phyloP scores from a whole-genome alignment of 2,113 vertebrate genomes.

The Eurystomus gularis region DNA sequence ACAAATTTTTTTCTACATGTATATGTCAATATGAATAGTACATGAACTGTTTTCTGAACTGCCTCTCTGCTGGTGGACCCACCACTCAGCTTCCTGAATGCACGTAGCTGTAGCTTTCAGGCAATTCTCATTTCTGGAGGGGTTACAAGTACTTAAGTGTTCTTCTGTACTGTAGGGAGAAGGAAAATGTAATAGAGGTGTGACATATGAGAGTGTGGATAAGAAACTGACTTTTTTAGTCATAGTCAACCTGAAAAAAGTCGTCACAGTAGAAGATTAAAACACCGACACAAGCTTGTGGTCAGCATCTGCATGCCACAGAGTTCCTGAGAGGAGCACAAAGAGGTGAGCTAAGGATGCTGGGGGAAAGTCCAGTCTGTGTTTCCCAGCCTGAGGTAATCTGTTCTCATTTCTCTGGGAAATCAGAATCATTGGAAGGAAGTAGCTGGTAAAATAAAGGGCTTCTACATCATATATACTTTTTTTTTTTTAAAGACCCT shows the following conservation, averaged over 20 bases:
- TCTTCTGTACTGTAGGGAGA: not conserved
- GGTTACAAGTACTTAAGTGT: not conserved
- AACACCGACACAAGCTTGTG: not conserved
- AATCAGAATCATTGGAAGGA: not conserved
- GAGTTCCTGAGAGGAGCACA: not conserved
- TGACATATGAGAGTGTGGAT: not conserved
- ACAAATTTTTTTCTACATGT: not conserved
- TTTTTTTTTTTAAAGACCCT: not conserved
- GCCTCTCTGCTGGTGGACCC: not conserved
- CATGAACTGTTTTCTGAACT: not conserved
- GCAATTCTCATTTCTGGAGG: not conserved
- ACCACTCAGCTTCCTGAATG: not conserved
- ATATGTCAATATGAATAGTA: not conserved
- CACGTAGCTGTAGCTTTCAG: not conserved
- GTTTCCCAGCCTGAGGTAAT: not conserved
- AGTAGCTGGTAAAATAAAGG: not conserved
- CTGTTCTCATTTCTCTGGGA: not conserved
- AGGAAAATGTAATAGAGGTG: not conserved
- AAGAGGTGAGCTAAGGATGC: not conserved
- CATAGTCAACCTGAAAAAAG: not conserved
- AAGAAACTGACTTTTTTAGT: not conserved
- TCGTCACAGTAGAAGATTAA: not conserved
- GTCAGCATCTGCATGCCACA: not conserved
- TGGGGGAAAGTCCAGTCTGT: not conserved
- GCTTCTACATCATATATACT: not conserved